phyloP scores from a whole-genome alignment of 1,140 invertebrate species.

The Himalopsyche phryganea region DNA sequence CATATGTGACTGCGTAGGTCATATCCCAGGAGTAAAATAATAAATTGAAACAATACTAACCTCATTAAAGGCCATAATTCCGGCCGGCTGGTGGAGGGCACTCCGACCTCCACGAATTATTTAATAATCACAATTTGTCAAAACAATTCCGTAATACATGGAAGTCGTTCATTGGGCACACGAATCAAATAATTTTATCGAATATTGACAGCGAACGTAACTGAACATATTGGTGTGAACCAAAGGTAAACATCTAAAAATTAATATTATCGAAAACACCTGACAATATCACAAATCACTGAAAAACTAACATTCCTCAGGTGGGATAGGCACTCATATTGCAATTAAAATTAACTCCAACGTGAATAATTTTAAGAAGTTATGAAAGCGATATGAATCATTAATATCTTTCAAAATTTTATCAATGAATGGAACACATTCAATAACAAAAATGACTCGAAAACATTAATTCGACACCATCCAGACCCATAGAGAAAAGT shows the following conservation, averaged over 20 bases:
- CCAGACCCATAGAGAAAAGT: conserved; percentile 18
- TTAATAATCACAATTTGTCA: conserved; percentile 51
- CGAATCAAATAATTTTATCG: conserved; percentile 15
- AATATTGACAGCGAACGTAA: conserved; percentile 10
- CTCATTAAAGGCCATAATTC: conserved; percentile 57
- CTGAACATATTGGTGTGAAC: conserved; percentile 33
- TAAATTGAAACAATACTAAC: conserved; percentile 38
- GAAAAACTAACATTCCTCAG: conserved; percentile 56
- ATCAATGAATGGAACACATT: conserved; percentile 14
- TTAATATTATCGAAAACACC: conserved; percentile 52
- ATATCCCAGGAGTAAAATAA: too few relatives aligned
- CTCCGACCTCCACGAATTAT: conserved; percentile 45
- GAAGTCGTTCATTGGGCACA: conserved; percentile 19
- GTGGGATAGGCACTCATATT: conserved; percentile 44
- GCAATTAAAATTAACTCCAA: conserved; percentile 24
- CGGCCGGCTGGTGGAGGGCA: conserved; percentile 41
- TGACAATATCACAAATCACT: conserved; percentile 56
- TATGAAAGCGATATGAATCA: conserved; percentile 15
- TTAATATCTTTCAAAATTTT: conserved; percentile 22
- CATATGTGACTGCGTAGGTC: too few relatives aligned
- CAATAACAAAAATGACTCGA: conserved; percentile 19
- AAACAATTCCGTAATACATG: conserved; percentile 40
- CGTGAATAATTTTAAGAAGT: conserved; percentile 11
- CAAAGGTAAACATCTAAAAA: conserved; percentile 53
- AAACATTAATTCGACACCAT: conserved; percentile 24